A percentile compares a stretch with the other conserved stretches of the same genome.
These are phyloP conservation scores for Genyomyrus donnyi DNA, from an alignment of 2,113 vertebrate species.

Conservation along the genomic window DNA sequence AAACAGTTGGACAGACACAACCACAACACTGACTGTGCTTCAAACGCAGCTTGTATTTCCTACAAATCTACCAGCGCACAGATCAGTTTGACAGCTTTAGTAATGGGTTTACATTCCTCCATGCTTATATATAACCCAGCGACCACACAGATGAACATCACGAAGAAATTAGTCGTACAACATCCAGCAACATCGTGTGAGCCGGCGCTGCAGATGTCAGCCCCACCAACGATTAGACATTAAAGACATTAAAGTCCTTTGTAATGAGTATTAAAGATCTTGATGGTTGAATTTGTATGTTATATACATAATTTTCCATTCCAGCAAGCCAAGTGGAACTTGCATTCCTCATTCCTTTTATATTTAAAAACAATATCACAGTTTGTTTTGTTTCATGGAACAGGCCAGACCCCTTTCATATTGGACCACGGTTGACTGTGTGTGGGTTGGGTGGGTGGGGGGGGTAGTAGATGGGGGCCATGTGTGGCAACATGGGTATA, in stretches of 20 bases:
- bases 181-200: background rate
- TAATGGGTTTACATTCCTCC: background rate
- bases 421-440: background rate
- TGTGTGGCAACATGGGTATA: background rate
- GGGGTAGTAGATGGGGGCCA: background rate
- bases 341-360: background rate
- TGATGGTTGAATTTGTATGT: constrained; percentile 9
- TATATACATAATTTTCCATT: constrained; percentile 3
- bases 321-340: background rate
- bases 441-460: background rate
- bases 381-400: background rate
- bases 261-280: background rate
- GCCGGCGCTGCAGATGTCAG: background rate
- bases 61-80: background rate
- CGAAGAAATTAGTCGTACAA: background rate
- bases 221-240: background rate
- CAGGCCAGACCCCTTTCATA: background rate
- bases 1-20: background rate
- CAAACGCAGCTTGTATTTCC: background rate
- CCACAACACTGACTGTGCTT: background rate
- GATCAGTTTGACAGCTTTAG: background rate
- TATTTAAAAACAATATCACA: background rate
- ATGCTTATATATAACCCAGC: background rate
- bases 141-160: background rate
- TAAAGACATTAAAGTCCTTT: background rate